A percentile compares a stretch with the other conserved stretches of the same genome.
Evolutionary conservation across 2,888 invertebrate genomes (phyloP).

Genomic region (Cheilosia scutellata): DNA sequence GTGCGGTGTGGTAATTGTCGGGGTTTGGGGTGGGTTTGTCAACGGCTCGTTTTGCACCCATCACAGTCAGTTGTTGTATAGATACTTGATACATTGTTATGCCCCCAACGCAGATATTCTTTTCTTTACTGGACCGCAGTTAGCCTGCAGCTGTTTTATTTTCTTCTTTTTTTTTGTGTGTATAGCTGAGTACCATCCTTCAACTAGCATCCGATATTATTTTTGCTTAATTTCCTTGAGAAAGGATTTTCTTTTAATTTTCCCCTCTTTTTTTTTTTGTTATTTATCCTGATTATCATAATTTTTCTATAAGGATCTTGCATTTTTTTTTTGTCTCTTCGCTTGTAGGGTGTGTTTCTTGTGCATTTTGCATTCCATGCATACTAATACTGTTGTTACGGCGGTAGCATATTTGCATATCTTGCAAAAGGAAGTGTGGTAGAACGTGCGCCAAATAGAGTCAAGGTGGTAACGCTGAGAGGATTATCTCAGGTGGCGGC

Average conservation of each 20-base stretch:
- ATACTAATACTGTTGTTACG: slow-evolving; percentile 69
- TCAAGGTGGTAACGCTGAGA: slow-evolving; percentile 68
- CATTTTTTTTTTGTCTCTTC: slow-evolving; percentile 1
- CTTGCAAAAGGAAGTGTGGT: slow-evolving; percentile 34
- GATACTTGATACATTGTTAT: slow-evolving; percentile 58
- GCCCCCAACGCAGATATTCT: slow-evolving; percentile 28
- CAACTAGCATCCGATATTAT: slow-evolving; percentile 67
- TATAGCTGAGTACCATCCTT: slow-evolving; percentile 43
- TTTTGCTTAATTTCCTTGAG: slow-evolving; percentile 73
- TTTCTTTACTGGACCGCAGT: slow-evolving; percentile 23
- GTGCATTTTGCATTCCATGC: slow-evolving; percentile 65
- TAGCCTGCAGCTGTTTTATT: slow-evolving; percentile 24
- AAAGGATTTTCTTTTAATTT: slow-evolving; percentile 54
- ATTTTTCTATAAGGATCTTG: slow-evolving; percentile 21
- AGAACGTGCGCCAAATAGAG: slow-evolving; percentile 57
- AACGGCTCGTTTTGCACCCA: slow-evolving; percentile 55
- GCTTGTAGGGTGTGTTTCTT: slow-evolving; percentile 9
- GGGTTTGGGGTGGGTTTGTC: slow-evolving; percentile 47
- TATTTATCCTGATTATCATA: slow-evolving; percentile 58
- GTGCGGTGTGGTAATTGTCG: background rate
- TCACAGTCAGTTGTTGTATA: slow-evolving; percentile 50
- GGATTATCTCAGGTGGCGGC: slow-evolving; percentile 67
- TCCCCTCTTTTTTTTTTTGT: slow-evolving; percentile 15
- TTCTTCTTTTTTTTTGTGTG: slow-evolving; percentile 27
- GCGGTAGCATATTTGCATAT: slow-evolving; percentile 66